Evolutionary conservation across 1,140 invertebrate species (phyloP).

Genomic region (Drosophila pseudoobscura): DNA sequence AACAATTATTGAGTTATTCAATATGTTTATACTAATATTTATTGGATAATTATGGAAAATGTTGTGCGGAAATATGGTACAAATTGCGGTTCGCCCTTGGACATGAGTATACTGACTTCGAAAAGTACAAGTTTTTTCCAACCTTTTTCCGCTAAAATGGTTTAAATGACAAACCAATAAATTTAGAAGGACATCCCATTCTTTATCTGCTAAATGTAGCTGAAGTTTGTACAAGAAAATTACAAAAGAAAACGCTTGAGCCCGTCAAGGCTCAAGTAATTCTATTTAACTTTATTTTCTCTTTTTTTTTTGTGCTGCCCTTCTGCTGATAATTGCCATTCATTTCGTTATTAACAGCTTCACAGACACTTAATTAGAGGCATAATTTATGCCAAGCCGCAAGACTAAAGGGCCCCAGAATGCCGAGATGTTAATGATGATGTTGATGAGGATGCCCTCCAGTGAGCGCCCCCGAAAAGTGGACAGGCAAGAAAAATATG

Average conservation of each 20-base stretch:
- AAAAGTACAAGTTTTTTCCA: no score
- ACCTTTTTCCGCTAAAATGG: background rate
- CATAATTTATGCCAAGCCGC: slow-evolving; percentile 59
- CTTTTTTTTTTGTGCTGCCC: slow-evolving; percentile 5
- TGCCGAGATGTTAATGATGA: slow-evolving; percentile 6
- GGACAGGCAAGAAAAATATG: slow-evolving; percentile 42
- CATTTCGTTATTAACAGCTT: slow-evolving; percentile 63
- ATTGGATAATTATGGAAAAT: no score
- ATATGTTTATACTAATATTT: background rate
- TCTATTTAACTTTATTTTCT: slow-evolving; percentile 16
- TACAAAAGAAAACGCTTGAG: slow-evolving; percentile 24
- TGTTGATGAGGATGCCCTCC: slow-evolving; percentile 10
- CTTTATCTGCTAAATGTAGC: background rate
- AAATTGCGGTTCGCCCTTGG: no score
- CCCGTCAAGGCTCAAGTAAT: slow-evolving; percentile 15
- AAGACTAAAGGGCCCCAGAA: slow-evolving; percentile 25
- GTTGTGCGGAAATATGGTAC: no score
- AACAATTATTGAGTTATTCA: slow-evolving; percentile 3
- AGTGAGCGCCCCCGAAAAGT: slow-evolving; percentile 34
- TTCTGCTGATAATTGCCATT: slow-evolving; percentile 57
- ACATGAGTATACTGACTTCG: no score
- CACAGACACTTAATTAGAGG: slow-evolving; percentile 64
- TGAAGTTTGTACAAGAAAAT: slow-evolving; percentile 4
- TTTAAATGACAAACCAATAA: slow-evolving; percentile 19
- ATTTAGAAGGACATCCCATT: background rate